Evolutionary conservation across 2,113 vertebrate genomes (phyloP).

Genomic region (Gobio gobio): DNA sequence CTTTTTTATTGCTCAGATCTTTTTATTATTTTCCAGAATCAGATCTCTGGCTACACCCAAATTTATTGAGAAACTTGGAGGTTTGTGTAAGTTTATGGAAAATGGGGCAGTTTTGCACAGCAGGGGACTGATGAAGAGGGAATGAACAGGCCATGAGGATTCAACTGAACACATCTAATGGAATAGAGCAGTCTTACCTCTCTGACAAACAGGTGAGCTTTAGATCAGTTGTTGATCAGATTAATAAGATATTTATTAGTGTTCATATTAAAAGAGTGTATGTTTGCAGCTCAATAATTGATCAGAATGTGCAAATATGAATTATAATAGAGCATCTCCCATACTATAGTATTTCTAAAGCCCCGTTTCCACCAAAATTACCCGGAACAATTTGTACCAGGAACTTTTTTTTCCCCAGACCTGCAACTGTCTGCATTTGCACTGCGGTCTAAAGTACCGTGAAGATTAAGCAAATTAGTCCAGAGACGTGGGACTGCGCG

Average conservation of each 20-base stretch:
- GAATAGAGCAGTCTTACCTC: constrained; percentile 65
- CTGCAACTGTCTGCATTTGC: too few species aligned
- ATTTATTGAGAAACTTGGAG: background rate
- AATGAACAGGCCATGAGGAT: constrained; percentile 59
- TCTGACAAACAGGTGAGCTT: constrained; percentile 58
- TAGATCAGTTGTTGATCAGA: background rate
- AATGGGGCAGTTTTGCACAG: constrained; percentile 36
- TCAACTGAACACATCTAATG: constrained; percentile 67
- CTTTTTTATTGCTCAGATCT: background rate
- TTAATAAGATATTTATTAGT: background rate
- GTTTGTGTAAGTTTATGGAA: background rate
- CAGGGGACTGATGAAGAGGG: constrained; percentile 51
- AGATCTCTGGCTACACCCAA: background rate
- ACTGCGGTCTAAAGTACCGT: too few species aligned
- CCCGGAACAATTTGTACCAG: too few species aligned
- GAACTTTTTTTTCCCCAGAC: too few species aligned
- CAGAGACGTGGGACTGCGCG: too few species aligned
- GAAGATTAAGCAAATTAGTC: too few species aligned
- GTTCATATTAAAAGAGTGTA: background rate
- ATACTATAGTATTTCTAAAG: background rate
- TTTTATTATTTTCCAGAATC: background rate
- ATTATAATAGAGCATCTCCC: background rate
- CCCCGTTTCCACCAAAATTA: too few species aligned
- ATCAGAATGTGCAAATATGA: background rate
- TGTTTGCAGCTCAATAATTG: background rate